These are phyloP conservation scores for Austrolebias charrua DNA, from an alignment of 2,797 vertebrate species.

Conservation along the genomic window DNA sequence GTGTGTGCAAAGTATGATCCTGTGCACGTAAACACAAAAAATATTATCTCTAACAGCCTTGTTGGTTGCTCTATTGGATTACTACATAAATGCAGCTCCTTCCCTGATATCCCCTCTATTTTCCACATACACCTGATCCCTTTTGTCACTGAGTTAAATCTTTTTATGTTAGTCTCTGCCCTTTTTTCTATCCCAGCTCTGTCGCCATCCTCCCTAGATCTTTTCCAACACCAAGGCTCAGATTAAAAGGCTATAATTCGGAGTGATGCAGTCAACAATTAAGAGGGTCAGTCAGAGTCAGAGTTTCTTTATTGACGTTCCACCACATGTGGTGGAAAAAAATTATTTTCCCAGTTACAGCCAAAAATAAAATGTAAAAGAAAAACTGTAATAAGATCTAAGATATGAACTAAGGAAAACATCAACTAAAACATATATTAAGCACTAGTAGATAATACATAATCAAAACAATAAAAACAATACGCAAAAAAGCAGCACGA, in stretches of 20 bases:
- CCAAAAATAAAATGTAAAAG: too few relatives aligned
- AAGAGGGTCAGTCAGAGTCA: not conserved
- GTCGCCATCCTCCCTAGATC: conserved; percentile 3
- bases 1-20: conserved; percentile 25
- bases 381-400: too few relatives aligned
- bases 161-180: conserved; percentile 14
- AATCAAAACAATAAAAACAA: too few relatives aligned
- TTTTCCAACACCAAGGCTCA: conserved; percentile 21
- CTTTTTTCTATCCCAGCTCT: conserved; percentile 1
- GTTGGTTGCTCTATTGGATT: conserved; percentile 35
- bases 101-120: conserved; percentile 20
- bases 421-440: too few relatives aligned
- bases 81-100: conserved; percentile 33
- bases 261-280: not conserved
- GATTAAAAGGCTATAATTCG: conserved; percentile 13
- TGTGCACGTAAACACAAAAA: conserved; percentile 5
- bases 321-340: too few relatives aligned
- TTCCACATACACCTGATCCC: conserved; percentile 27
- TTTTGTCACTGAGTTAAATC: conserved; percentile 29
- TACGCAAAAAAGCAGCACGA: too few relatives aligned
- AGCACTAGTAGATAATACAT: too few relatives aligned
- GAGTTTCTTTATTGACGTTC: too few relatives aligned
- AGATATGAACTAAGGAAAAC: too few relatives aligned
- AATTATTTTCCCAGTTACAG: too few relatives aligned
- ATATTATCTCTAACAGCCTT: conserved; percentile 32